A percentile compares a stretch with the other conserved stretches of the same genome.
Conservation (phyloP, 2,113 vertebrate species). For the Gopherus flavomarginatus region DNA sequence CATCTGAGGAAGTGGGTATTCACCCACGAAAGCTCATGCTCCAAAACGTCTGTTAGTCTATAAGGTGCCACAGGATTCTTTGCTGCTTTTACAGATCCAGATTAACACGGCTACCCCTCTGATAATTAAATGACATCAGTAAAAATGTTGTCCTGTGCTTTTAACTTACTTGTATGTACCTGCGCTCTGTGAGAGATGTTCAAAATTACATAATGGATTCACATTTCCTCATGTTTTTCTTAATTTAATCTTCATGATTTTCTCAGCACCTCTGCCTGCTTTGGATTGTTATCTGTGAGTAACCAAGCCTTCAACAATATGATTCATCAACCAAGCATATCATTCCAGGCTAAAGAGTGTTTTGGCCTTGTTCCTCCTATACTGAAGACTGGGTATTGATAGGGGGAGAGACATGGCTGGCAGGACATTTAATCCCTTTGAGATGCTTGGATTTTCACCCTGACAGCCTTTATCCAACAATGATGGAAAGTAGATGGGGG, state of each 20-base stretch:
- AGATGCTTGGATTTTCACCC: conserved; percentile 35
- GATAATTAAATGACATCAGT: neutral
- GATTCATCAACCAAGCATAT: neutral
- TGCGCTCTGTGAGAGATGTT: neutral
- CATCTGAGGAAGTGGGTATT: no score
- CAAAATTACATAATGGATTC: neutral
- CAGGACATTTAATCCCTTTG: neutral
- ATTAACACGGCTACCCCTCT: no score
- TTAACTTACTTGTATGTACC: neutral
- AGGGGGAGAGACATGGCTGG: conserved; percentile 19
- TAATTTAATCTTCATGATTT: neutral
- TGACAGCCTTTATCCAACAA: conserved; percentile 43
- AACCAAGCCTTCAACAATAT: neutral
- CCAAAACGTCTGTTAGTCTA: no score
- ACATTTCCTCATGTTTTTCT: neutral
- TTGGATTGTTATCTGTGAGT: fast-evolving
- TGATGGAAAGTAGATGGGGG: neutral
- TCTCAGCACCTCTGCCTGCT: neutral
- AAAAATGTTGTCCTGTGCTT: neutral
- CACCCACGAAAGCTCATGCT: no score
- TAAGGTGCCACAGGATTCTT: no score
- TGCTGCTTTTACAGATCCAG: no score
- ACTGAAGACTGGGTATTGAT: conserved; percentile 11
- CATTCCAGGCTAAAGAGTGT: neutral
- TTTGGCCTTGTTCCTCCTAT: conserved; percentile 18